Base-by-base conservation (phyloP, 2,797 vertebrate genomes). In the Notolepis coatsorum region DNA sequence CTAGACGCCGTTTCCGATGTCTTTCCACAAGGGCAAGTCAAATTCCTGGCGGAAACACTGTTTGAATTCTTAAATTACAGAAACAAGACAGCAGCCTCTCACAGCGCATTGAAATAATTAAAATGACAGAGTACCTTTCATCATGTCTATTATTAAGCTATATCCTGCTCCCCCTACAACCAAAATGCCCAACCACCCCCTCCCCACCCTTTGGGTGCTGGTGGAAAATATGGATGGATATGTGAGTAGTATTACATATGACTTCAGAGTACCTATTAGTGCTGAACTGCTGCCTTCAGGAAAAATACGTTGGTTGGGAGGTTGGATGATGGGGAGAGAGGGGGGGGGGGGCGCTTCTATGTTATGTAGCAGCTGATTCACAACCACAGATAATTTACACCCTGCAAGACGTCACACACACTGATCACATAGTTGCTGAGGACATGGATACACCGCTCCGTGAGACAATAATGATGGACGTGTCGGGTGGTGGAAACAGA, bases 391-490 rank as follows among this genome's bases (percentile, higher is more conserved):
- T 51, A 25, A n/a, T n/a, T n/a, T 5, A 45, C 37, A 47, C n/a
- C 50, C 39, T 53, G 6, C 21, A 61, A n/a, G 15, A 39, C 42
- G 45, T n/a, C 64, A 42, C 53, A 42, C n/a, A 18, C 53, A 18
- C 25, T 18, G 20, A 21, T 61, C 23, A 39, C 35, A 27, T 28
- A 38, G 31, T 51, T 25, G 35, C 35, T 47, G 28, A 51, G 55
- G 23, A 15, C 13, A 43, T 18, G 15, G 24, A n/a, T 25, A 30
- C 15, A 3, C 27, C 35, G 25, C 52, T 51, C 30, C 41, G 18
- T 54, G n/a, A 55, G 65, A 68, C 66, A 79, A 72, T 75, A 72
- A 88, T 72, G 69, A 88, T 72, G 69, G 76, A 39, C 74, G 60
- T n/a, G 31, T 61, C 75, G 61, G 53, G 37, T 54, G 45, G 28